Evolutionary conservation across 2,888 invertebrate species (phyloP).

Genomic region (Thereva unica): DNA sequence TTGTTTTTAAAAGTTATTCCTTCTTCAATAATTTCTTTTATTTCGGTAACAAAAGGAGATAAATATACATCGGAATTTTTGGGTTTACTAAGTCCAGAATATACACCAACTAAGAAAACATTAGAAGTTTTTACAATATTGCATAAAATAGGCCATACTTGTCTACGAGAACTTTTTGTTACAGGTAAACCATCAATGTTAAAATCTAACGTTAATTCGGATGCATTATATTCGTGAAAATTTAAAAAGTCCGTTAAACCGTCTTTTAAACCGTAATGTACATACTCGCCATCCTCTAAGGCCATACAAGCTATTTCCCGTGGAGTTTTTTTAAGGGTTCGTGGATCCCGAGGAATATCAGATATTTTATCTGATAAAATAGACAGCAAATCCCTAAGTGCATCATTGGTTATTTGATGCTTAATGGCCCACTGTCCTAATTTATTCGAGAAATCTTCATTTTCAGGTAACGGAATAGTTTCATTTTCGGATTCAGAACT

Average conservation of each 20-base stretch:
- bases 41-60: conserved; percentile 22
- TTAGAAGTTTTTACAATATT: conserved; percentile 16
- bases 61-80: conserved; percentile 9
- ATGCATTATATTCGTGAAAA: conserved; percentile 24
- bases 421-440: conserved; percentile 34
- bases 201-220: background rate
- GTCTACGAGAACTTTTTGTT: conserved; percentile 36
- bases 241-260: conserved; percentile 36
- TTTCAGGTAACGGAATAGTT: no score
- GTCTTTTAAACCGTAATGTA: conserved; percentile 39
- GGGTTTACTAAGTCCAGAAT: conserved; percentile 17
- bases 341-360: conserved; percentile 36
- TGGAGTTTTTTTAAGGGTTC: conserved; percentile 38
- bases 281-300: conserved; percentile 34
- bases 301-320: conserved; percentile 21
- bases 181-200: conserved; percentile 37
- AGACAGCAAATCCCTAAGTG: no score
- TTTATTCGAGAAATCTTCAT: background rate
- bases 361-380: conserved; percentile 26
- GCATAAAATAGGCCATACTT: conserved; percentile 37
- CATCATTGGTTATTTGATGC: conserved; percentile 30
- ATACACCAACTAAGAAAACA: conserved; percentile 25
- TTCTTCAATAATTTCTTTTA: conserved; percentile 1
- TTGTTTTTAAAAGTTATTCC: conserved; percentile 12
- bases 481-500: no score